Base-by-base conservation (phyloP, 2,888 invertebrate genomes). In the Digitonthophagus gazella region DNA sequence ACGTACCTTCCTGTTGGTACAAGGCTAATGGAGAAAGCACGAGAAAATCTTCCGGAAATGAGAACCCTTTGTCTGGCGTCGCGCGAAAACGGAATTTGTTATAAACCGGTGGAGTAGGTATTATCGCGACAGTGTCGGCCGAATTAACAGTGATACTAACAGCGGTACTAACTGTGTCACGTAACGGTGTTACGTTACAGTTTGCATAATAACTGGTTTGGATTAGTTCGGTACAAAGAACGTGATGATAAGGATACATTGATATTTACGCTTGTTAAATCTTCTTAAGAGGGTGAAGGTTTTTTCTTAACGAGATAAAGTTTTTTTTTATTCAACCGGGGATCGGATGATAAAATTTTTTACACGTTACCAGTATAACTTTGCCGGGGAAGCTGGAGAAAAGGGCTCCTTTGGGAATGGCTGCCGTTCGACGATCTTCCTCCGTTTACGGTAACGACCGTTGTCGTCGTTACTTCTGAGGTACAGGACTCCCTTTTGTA, bases 391-490 rank as follows among this genome's bases (percentile, higher is more conserved):
- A 80, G 80, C 68, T 81, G 80, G 18, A 82, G 73, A 70, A 79
- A 80, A 1, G 81, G 79, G 69, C 80, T 81, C 22, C 78, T 72
- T 8, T 61, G 61, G 15, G 72, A 74, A 67, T 68, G 77, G 63
- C 72, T 71, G 19, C 68, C 68, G 22, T 71, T 71, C 15, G 68
- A 67, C 14, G 68, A 65, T 11, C 64, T 64, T 69, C 83, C 80
- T 15, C 81, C 82, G 68, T 83, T 81, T 14, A 82, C 79, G 8
- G 86, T 85, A 74, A 92, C 86, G 74, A 91, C 85, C 3, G 92
- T 92, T 11, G 93, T 93, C 69, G 93, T 92, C 55, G 93, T 93
- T 67, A 90, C 88, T 82, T 93, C 93, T 67, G 92, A 92, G 14
- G 91, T 89, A 72, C 91, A 90, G 2, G 93, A 93, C 82, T 93